Conservation (phyloP, 2,888 invertebrate genomes). For the Hydraecia micacea region DNA sequence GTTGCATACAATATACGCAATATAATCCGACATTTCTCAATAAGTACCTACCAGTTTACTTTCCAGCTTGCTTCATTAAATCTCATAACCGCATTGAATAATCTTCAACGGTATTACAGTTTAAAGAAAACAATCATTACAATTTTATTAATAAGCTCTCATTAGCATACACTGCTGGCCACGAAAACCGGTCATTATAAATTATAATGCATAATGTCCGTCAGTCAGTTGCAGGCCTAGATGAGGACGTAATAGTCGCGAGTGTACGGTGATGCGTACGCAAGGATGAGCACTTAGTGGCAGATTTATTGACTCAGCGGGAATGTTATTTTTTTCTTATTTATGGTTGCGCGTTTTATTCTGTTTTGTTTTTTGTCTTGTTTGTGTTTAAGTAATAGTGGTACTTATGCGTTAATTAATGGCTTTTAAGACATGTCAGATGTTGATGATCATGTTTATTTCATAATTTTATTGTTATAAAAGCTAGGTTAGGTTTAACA, state of each 20-base stretch:
- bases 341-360: constrained; percentile 10
- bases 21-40: constrained; percentile 63
- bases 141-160: constrained; percentile 57
- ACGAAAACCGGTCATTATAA: constrained; percentile 46
- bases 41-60: constrained; percentile 49
- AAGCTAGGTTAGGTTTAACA: too few species aligned
- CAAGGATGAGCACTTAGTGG: constrained; percentile 56
- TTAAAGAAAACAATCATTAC: constrained; percentile 56
- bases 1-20: constrained; percentile 45
- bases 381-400: neutral
- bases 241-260: constrained; percentile 42
- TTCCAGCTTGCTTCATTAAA: constrained; percentile 65
- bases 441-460: too few species aligned
- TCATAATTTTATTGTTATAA: neutral
- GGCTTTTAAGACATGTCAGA: neutral
- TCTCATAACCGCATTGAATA: constrained; percentile 67
- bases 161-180: constrained; percentile 57
- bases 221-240: constrained; percentile 38
- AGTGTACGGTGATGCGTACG: constrained; percentile 38
- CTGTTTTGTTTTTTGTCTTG: neutral
- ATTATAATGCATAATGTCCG: constrained; percentile 55
- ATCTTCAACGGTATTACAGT: constrained; percentile 58
- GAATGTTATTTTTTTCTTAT: constrained; percentile 12
- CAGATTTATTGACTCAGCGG: constrained; percentile 48
- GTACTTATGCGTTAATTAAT: neutral